Evolutionary conservation across 2,797 vertebrate species (phyloP).

Genomic region (Scolopax rusticola): DNA sequence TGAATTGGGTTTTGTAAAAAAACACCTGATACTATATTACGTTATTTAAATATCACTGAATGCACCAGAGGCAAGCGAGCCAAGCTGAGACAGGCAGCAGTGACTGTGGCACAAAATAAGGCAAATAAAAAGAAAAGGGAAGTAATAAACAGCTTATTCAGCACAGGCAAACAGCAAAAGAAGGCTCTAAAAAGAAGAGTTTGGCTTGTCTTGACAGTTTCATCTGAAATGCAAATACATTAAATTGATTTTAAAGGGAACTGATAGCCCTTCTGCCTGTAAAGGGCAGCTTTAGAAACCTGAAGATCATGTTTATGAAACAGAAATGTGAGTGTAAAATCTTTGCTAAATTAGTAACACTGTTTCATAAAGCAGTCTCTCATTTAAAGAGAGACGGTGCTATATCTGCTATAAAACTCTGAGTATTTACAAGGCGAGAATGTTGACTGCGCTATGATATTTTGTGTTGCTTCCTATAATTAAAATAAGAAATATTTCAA

Average conservation of each 20-base stretch:
- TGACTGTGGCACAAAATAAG: not conserved
- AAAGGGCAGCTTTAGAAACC: not conserved
- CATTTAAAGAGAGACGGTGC: not conserved
- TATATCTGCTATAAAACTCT: too few relatives aligned
- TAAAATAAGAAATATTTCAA: not conserved
- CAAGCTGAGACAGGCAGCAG: not conserved
- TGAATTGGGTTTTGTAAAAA: not conserved
- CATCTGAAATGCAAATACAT: conserved; percentile 37
- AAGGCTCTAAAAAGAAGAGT: not conserved
- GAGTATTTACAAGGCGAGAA: not conserved
- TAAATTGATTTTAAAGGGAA: conserved; percentile 2
- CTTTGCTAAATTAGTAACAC: not conserved
- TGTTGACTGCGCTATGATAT: not conserved
- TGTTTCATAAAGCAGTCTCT: not conserved
- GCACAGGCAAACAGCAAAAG: not conserved
- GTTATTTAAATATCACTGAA: not conserved
- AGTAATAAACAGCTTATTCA: not conserved
- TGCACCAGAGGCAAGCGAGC: not conserved
- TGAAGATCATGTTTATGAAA: not conserved
- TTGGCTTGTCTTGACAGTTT: not conserved
- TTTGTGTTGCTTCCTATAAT: not conserved
- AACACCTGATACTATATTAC: not conserved
- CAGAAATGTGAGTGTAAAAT: not conserved
- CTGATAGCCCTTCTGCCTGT: not conserved
- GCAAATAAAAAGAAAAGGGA: not conserved